Evolutionary conservation across 2,888 invertebrate species (phyloP).

Genomic region (Mythimna lalbum): DNA sequence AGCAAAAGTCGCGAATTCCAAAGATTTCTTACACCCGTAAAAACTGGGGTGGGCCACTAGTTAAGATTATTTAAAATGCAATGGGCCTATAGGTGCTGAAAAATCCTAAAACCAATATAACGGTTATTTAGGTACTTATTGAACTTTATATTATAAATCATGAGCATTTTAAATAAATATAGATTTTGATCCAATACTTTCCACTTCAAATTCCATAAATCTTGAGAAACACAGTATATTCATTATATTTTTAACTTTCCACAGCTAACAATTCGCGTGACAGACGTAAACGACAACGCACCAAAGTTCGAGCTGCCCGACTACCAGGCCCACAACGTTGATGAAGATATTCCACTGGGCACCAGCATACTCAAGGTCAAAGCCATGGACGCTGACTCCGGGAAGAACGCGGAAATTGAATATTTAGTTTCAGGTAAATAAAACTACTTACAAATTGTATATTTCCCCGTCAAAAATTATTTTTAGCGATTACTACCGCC

Average conservation of each 20-base stretch:
- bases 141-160: neutral
- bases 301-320: constrained; percentile 99
- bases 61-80: no score
- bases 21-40: no score
- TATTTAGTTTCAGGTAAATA: constrained; percentile 93
- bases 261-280: constrained; percentile 97
- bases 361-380: constrained; percentile 98
- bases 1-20: no score
- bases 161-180: neutral
- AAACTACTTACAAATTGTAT: constrained; percentile 7
- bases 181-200: neutral
- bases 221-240: neutral
- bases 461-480: no score
- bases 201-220: neutral
- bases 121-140: neutral
- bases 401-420: constrained; percentile 98
- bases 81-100: no score
- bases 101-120: neutral
- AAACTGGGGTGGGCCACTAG: no score
- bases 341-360: constrained; percentile 98
- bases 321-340: constrained; percentile 98
- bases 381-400: constrained; percentile 98
- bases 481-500: constrained; percentile 58
- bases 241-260: constrained; percentile 25
- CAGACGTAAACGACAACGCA: constrained; percentile 99